A percentile compares a stretch with the other conserved stretches of the same genome.
Evolutionary conservation across 1,140 invertebrate species (phyloP).

Genomic region (Orius insidiosus): DNA sequence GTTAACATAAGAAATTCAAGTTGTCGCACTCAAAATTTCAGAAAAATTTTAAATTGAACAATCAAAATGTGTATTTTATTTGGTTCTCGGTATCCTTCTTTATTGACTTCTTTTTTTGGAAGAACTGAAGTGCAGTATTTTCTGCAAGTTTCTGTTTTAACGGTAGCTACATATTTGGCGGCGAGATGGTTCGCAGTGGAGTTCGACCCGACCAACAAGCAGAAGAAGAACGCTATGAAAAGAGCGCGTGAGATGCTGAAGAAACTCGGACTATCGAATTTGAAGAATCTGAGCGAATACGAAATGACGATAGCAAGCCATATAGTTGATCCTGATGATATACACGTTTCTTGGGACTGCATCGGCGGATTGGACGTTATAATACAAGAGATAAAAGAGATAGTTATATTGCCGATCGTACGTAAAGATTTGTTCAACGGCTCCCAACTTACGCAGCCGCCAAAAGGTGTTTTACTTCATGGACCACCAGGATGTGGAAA

Average conservation of each 20-base stretch:
- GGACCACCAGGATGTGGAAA: conserved; percentile 86
- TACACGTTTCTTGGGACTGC: conserved; percentile 77
- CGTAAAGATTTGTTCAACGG: conserved; percentile 65
- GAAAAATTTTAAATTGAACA: too few species aligned
- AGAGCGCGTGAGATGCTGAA: too few species aligned
- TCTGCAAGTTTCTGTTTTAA: conserved; percentile 52
- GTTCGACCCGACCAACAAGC: conserved; percentile 64
- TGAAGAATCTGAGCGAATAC: conserved; percentile 47
- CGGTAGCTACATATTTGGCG: conserved; percentile 67
- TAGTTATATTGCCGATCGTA: conserved; percentile 82
- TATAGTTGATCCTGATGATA: conserved; percentile 74
- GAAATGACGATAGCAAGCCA: conserved; percentile 93
- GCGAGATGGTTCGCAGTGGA: conserved; percentile 77
- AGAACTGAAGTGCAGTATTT: too few species aligned
- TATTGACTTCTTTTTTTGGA: too few species aligned
- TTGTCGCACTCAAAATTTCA: too few species aligned
- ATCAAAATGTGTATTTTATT: too few species aligned
- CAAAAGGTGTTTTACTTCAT: conserved; percentile 71
- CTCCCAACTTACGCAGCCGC: conserved; percentile 76
- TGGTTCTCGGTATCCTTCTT: too few species aligned
- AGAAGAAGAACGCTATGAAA: conserved; percentile 44
- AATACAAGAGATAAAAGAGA: conserved; percentile 80
- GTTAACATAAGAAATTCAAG: too few species aligned
- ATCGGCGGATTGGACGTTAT: conserved; percentile 83
- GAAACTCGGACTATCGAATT: too few species aligned